Base-by-base conservation (phyloP, 2,113 vertebrate genomes). In the Equus przewalskii region DNA sequence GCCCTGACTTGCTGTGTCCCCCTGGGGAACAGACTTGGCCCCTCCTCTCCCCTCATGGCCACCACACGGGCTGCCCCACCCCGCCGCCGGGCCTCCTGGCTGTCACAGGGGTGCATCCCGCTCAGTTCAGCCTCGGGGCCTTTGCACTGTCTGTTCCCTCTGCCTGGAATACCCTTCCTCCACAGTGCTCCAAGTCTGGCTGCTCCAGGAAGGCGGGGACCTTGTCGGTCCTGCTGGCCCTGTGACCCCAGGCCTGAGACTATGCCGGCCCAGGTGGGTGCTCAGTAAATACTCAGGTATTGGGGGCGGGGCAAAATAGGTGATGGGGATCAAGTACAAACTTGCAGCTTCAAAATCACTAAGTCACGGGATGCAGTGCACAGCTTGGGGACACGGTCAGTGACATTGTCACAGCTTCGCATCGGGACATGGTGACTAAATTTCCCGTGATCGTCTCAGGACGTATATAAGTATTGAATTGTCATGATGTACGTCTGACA, bases 41-140 rank as follows among this genome's bases (percentile, higher is more conserved):
- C 56, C 28, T 60, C 36, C 51, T 56, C 49, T 58, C 78, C 13
- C 76, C 22, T 36, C 76, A 36, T 41, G 36, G 30, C 13, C 78
- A 72, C 41, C 33, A 30, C 19, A 49, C 1, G 4, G 75, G 28
- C 83, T 22, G 5, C 26, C 18, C 26, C 16, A 0, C 9, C n/a
- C 19, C 1, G 3, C 51, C 7, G 1, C 0, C 4, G 1, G 41
- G 72, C 73, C 11, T 49, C 41, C 72, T 19, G 0, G 26, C 60
- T 41, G 13, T 51, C 3, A 3, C 4, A 1, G 3, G n/a, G 7
- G 28, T 7, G 46, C 49, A 19, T 14, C 49, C 19, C 60, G 14
- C 58, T 80, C 2, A 3, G 7, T 18, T 26, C 28, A 64, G 36
- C 33, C 88, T 81, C 81, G 15, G n/a, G 10, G 78, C 49, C 56